Percentiles rank a stretch among this genome's conserved stretches.
phyloP scores from a whole-genome alignment of 2,113 vertebrate species.

The Salminus brasiliensis region DNA sequence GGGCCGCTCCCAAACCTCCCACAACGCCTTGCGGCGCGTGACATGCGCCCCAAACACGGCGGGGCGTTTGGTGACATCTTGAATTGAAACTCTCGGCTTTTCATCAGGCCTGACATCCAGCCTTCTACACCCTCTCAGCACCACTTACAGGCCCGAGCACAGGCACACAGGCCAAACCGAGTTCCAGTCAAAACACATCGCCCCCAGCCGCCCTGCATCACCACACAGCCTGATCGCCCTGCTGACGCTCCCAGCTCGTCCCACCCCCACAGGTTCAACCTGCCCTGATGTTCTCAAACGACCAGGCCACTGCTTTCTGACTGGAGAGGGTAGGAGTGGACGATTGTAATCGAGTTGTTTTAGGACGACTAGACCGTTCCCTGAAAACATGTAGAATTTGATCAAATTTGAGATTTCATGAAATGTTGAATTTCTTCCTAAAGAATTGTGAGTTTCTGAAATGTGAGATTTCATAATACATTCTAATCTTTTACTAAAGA shows the following conservation, averaged over 20 bases:
- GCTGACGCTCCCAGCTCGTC: neutral
- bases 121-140: constrained; percentile 34
- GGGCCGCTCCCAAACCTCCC: constrained; percentile 29
- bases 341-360: no score
- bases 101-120: constrained; percentile 36
- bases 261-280: neutral
- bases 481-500: no score
- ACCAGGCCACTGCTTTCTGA: no score
- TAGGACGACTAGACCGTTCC: no score
- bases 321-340: no score
- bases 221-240: neutral
- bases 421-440: no score
- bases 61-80: constrained; percentile 33
- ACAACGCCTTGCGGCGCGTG: constrained; percentile 35
- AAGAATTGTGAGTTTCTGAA: no score
- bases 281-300: neutral
- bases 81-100: constrained; percentile 31
- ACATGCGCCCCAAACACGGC: constrained; percentile 39
- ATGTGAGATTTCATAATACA: no score
- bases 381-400: no score
- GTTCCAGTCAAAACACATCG: neutral
- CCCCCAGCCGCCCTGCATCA: constrained; percentile 20
- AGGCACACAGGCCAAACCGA: neutral
- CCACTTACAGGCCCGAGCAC: constrained; percentile 8
- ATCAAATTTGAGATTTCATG: no score